These are phyloP conservation scores for Nannoperca obscura DNA, from an alignment of 2,797 vertebrate species.

Conservation along the genomic window DNA sequence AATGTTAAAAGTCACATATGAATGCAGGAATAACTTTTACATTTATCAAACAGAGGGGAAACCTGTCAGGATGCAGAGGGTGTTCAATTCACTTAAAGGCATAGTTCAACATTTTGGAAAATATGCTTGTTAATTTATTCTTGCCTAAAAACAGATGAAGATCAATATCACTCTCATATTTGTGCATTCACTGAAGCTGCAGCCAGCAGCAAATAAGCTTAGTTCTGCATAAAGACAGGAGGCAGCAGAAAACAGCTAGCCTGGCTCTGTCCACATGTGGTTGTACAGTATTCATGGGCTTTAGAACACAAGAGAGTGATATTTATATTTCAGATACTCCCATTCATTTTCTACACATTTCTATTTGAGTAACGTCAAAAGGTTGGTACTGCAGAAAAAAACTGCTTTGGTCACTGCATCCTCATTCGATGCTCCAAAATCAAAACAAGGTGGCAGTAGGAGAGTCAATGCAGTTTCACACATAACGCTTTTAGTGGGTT, in stretches of 20 bases:
- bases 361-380: too few relatives aligned
- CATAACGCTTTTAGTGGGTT: too few relatives aligned
- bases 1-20: neutral
- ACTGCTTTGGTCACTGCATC: too few relatives aligned
- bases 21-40: neutral
- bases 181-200: neutral
- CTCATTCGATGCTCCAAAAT: too few relatives aligned
- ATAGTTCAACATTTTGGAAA: neutral
- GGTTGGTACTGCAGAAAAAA: too few relatives aligned
- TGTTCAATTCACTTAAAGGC: neutral
- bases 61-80: neutral
- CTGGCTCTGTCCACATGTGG: neutral
- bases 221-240: neutral
- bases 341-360: too few relatives aligned
- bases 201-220: neutral
- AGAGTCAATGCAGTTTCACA: too few relatives aligned
- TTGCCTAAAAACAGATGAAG: neutral
- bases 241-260: neutral
- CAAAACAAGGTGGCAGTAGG: too few relatives aligned
- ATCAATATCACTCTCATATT: neutral
- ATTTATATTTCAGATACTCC: too few relatives aligned
- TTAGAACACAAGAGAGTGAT: too few relatives aligned
- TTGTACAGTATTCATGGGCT: too few relatives aligned
- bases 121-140: neutral
- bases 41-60: neutral